These are phyloP conservation scores for Percopsis transmontana DNA, from an alignment of 2,113 vertebrate genomes.

Conservation along the genomic window DNA sequence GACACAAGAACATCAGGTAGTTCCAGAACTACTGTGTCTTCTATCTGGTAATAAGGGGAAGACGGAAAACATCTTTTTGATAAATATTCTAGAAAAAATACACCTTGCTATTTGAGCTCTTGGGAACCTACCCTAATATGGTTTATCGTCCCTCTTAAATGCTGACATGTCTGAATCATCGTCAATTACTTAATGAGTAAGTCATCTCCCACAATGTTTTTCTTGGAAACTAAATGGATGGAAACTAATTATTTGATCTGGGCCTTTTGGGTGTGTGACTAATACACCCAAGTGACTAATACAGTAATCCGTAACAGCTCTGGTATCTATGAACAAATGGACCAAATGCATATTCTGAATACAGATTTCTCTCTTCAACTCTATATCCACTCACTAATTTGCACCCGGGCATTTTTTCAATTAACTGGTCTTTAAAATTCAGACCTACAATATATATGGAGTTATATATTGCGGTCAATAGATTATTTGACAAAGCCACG, in stretches of 20 bases:
- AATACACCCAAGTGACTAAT: no score
- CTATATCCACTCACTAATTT: slow-evolving; percentile 27
- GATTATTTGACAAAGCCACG: slow-evolving; percentile 57
- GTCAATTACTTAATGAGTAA: neutral
- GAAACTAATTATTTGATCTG: neutral
- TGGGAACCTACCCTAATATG: neutral
- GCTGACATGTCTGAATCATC: neutral
- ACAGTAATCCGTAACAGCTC: slow-evolving; percentile 10
- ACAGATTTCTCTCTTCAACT: slow-evolving; percentile 5
- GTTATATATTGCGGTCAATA: slow-evolving; percentile 52
- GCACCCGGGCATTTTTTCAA: slow-evolving; percentile 31
- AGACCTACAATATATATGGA: slow-evolving; percentile 15
- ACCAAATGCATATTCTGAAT: slow-evolving; percentile 7
- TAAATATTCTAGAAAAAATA: neutral
- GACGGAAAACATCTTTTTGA: neutral
- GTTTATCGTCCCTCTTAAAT: neutral
- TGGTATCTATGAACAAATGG: slow-evolving; percentile 9
- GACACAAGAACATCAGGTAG: neutral
- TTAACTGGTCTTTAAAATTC: slow-evolving; percentile 56
- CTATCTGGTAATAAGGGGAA: neutral
- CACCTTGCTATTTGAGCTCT: neutral
- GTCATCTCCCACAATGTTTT: neutral
- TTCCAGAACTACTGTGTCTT: neutral
- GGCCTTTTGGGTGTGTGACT: neutral
- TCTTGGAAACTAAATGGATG: no score